A percentile compares a stretch with the other conserved stretches of the same genome.
Evolutionary conservation across 2,113 vertebrate genomes (phyloP).

Genomic region (Nicator chloris): DNA sequence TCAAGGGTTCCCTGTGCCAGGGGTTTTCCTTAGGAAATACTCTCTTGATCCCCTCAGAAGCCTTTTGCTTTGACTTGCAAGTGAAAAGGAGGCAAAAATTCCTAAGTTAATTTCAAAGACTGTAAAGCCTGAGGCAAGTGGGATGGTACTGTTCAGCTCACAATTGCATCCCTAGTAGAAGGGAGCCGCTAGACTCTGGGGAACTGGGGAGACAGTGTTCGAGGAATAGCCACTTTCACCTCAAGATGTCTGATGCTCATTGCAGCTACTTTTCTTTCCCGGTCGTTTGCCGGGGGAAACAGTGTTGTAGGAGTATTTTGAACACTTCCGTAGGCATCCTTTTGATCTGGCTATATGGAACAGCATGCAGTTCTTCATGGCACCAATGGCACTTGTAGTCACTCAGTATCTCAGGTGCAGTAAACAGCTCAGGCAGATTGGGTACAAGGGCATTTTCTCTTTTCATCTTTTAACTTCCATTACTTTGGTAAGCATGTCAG

Average conservation of each 20-base stretch:
- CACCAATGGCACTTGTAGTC: background rate
- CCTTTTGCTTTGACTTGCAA: background rate
- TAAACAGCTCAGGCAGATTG: background rate
- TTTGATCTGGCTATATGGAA: background rate
- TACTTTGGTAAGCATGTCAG: background rate
- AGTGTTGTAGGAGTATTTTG: background rate
- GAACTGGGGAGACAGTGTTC: background rate
- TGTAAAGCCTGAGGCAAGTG: background rate
- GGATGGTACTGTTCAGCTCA: background rate
- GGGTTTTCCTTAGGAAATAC: background rate
- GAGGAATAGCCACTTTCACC: background rate
- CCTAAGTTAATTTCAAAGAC: background rate
- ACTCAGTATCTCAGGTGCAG: background rate
- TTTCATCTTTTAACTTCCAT: background rate
- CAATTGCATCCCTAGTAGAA: background rate
- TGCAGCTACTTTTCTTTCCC: background rate
- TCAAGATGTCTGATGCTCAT: background rate
- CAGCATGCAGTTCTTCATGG: background rate
- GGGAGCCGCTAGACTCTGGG: background rate
- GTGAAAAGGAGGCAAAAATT: background rate
- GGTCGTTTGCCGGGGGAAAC: background rate
- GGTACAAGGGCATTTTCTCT: background rate
- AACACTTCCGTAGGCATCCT: background rate
- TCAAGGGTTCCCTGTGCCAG: background rate
- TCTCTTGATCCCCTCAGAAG: background rate